Conservation (phyloP, 2,797 vertebrate species). For the Otus scops region DNA sequence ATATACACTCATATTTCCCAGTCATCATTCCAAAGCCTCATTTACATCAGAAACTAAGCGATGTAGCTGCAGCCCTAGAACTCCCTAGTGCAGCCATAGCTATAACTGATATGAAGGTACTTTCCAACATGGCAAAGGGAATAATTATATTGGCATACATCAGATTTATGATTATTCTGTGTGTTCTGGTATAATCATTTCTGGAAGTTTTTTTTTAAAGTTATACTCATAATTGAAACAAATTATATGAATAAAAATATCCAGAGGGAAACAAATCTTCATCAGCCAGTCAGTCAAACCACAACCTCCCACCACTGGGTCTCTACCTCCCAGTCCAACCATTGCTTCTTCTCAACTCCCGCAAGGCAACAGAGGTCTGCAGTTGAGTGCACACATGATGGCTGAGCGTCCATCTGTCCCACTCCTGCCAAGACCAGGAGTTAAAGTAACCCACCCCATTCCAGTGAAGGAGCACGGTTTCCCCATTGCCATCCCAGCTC, state of each 20-base stretch:
- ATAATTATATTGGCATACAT: background rate
- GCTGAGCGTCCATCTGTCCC: fast-evolving
- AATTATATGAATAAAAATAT: background rate
- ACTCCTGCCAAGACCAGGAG: background rate
- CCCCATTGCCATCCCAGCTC: background rate
- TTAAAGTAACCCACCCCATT: background rate
- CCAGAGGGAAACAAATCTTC: background rate
- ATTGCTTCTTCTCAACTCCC: background rate
- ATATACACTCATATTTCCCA: background rate
- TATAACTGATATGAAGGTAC: background rate
- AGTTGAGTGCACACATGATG: fast-evolving
- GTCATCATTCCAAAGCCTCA: background rate
- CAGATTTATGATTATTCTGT: background rate
- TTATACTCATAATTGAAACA: background rate
- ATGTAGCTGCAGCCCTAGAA: background rate
- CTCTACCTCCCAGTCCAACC: background rate
- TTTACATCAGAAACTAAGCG: background rate
- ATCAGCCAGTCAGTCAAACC: background rate
- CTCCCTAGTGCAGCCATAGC: background rate
- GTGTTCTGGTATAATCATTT: background rate
- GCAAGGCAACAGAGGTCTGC: background rate
- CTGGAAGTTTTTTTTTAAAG: background rate
- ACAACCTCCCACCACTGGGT: fast-evolving
- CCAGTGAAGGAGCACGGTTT: fast-evolving
- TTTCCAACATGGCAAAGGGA: constrained; percentile 2